phyloP scores from a whole-genome alignment of 2,888 invertebrate genomes.

The Acanthopleura granulata region DNA sequence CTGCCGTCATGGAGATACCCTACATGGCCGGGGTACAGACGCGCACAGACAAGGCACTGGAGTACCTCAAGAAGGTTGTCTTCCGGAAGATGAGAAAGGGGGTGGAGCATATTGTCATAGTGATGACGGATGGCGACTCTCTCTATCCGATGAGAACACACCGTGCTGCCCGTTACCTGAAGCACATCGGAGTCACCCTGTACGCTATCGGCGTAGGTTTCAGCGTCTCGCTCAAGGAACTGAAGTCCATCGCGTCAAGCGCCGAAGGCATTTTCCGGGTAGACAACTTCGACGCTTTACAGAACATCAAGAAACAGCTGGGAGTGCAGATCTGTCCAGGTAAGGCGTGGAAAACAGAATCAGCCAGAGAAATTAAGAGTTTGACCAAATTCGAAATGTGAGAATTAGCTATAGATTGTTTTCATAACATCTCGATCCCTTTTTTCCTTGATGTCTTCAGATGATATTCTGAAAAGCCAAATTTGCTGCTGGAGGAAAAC shows the following conservation, averaged over 20 bases:
- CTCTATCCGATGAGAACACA: not conserved
- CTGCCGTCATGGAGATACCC: conserved; percentile 14
- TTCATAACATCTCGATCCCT: too few species aligned
- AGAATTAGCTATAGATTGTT: too few species aligned
- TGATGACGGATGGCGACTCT: conserved; percentile 19
- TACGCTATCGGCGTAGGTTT: conserved; percentile 14
- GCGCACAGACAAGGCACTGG: conserved; percentile 11
- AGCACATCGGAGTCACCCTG: not conserved
- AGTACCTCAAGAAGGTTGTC: not conserved
- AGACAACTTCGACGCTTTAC: not conserved
- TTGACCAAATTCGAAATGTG: too few species aligned
- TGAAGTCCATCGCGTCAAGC: not conserved
- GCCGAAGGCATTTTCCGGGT: not conserved
- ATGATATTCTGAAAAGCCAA: too few species aligned
- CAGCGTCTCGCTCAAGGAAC: conserved; percentile 13
- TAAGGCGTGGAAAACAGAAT: not conserved
- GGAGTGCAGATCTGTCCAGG: conserved; percentile 18
- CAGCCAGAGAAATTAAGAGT: too few species aligned
- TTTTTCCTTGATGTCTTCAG: too few species aligned
- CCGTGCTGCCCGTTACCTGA: not conserved
- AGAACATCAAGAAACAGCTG: conserved; percentile 15
- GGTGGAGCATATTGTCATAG: conserved; percentile 15
- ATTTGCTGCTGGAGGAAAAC: too few species aligned
- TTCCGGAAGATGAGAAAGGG: not conserved
- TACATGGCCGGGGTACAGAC: conserved; percentile 11